Evolutionary conservation across 2,797 vertebrate species (phyloP), one percentile per base, ranked within the genome.

Genomic region (Centropyge bicolor): DNA sequence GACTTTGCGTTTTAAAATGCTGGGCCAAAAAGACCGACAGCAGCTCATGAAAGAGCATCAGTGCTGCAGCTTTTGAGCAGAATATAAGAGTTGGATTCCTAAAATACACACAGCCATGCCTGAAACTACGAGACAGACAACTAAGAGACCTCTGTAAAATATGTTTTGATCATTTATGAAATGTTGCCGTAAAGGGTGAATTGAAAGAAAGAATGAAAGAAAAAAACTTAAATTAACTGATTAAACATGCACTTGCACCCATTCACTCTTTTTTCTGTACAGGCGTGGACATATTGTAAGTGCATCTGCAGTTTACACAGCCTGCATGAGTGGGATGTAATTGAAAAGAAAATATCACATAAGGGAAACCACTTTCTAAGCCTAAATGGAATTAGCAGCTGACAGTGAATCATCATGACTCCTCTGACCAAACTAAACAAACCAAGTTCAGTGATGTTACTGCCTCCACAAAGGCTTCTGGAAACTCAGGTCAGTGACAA

Each of bases 1-100:
- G 11, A 64, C 36, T 60, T 46, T 62, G 79, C 66, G 20, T 57
- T 79, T 17, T 12, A 75, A 75, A 69, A 74, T 61, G 46, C 40
- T 55, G 22, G 49, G 45, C 27, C 36, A 31, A 55, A 78, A 77
- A 62, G 24, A 70, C 20, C 41, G 10, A 76, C 17, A 59, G 19
- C 24, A 48, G n/a, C 14, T 76, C 45, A 78, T 64, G 40, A 73
- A 52, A 78, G 27, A 38, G 22, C 7, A 8, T 52, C 46, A 56
- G 13, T 16, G 52, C 1, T 35, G 76, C 27, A 68, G 52, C 20
- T 35, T 66, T 10, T 1, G 0, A 43, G 31, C 24, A 54, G 43
- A 70, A 77, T 75, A 74, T 43, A 70, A 61, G 5, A 54, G 20
- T 10, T 78, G 22, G 20, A 64, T 78, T 73, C 59, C 55, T 4